Percentiles rank a stretch among this genome's conserved stretches.
Evolutionary conservation across 2,888 invertebrate species (phyloP).

Genomic region (Drosophila nr. fundita): DNA sequence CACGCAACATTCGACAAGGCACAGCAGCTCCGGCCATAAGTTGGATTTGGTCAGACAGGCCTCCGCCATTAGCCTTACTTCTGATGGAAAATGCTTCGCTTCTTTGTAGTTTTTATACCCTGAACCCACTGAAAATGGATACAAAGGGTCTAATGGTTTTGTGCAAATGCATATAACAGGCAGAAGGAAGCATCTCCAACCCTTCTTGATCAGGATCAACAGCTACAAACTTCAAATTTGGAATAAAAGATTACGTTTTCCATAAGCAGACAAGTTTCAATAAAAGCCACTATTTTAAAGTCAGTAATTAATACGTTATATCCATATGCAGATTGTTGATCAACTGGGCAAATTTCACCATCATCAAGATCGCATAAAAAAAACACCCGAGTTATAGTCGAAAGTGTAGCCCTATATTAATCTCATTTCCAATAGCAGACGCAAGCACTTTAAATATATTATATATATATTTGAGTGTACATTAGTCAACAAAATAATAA

Average conservation of each 20-base stretch:
- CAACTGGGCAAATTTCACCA: background rate
- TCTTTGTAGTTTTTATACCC: too few species aligned
- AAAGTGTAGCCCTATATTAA: background rate
- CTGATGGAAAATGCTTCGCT: background rate
- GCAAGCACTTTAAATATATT: background rate
- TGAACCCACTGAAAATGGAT: too few species aligned
- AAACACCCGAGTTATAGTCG: background rate
- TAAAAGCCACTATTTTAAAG: too few species aligned
- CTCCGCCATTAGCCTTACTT: background rate
- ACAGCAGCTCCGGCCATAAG: background rate
- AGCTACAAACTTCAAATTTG: background rate
- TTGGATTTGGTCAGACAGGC: background rate
- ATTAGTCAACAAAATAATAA: background rate
- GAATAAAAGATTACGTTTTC: too few species aligned
- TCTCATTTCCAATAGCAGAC: background rate
- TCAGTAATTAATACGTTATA: too few species aligned
- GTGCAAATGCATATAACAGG: background rate
- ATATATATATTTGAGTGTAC: background rate
- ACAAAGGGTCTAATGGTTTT: too few species aligned
- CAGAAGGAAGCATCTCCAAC: background rate
- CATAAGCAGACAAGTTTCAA: too few species aligned
- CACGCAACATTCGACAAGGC: background rate
- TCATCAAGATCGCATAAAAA: background rate
- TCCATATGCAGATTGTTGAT: background rate
- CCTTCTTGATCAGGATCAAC: background rate